Percentiles rank a stretch among this genome's conserved stretches.
phyloP scores from a whole-genome alignment of 2,113 vertebrate species.

The Saccopteryx bilineata region DNA sequence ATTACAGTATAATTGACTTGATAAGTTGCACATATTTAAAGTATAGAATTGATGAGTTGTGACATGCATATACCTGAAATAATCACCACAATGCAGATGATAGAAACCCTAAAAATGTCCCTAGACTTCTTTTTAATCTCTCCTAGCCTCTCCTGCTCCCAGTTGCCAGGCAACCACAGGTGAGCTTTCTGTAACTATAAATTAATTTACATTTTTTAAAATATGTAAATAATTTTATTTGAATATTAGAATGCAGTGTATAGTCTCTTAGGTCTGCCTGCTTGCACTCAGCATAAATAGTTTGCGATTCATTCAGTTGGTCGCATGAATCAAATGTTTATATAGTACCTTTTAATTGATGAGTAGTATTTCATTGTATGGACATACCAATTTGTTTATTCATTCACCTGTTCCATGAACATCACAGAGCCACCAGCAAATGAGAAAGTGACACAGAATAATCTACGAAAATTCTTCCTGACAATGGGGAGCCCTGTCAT shows the following conservation, averaged over 20 bases:
- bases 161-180: not conserved
- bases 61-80: not conserved
- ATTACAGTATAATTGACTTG: not conserved
- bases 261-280: not conserved
- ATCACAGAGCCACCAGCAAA: not conserved
- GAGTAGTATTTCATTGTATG: not conserved
- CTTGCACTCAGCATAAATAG: not conserved
- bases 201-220: not conserved
- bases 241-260: not conserved
- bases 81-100: not conserved
- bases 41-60: not conserved
- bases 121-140: not conserved
- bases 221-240: slow-evolving; percentile 30
- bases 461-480: not conserved
- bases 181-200: not conserved
- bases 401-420: not conserved
- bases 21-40: not conserved
- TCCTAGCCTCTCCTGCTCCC: not conserved
- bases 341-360: not conserved
- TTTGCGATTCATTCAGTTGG: not conserved
- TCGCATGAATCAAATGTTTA: not conserved
- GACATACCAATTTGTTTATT: not conserved
- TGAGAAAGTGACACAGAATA: not conserved
- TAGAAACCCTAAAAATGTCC: not conserved
- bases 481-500: not conserved